Conservation (phyloP, 2,113 vertebrate genomes). For the Dipodomys merriami region DNA sequence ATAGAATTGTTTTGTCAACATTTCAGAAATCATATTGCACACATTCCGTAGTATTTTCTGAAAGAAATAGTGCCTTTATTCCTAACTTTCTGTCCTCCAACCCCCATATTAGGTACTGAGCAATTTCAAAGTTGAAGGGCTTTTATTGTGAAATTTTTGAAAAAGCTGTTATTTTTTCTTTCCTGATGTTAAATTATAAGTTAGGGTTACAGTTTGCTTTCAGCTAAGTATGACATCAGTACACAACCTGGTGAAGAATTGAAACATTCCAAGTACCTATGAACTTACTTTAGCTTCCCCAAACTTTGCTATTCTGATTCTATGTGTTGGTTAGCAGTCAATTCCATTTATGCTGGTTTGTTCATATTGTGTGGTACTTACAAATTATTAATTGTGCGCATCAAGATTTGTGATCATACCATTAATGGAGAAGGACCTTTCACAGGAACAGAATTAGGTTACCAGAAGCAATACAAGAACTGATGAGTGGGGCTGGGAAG, state of each 20-base stretch:
- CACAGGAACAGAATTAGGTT: background rate
- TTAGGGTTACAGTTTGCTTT: conserved; percentile 6
- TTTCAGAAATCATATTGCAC: background rate
- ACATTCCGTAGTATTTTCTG: background rate
- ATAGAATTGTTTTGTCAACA: background rate
- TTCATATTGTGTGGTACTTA: conserved; percentile 52
- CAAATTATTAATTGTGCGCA: conserved; percentile 37
- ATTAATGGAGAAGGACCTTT: conserved; percentile 55
- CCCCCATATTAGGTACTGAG: background rate
- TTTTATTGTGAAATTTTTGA: conserved; percentile 32
- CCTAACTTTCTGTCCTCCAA: background rate
- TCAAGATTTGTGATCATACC: conserved; percentile 44
- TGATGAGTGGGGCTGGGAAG: too few relatives aligned
- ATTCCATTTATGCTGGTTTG: conserved; percentile 15
- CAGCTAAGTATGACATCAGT: background rate
- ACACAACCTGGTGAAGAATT: conserved; percentile 18
- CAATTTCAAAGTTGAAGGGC: conserved; percentile 40
- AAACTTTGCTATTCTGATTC: conserved; percentile 24
- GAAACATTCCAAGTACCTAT: conserved; percentile 11
- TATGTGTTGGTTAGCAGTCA: background rate
- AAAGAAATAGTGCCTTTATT: conserved; percentile 1
- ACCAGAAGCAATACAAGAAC: background rate
- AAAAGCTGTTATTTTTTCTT: background rate
- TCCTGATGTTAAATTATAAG: background rate
- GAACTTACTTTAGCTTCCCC: conserved; percentile 30